Percentiles rank a stretch among this genome's conserved stretches.
These are phyloP conservation scores for Periphyllus acericola DNA, from an alignment of 2,888 invertebrate species.

Conservation along the genomic window DNA sequence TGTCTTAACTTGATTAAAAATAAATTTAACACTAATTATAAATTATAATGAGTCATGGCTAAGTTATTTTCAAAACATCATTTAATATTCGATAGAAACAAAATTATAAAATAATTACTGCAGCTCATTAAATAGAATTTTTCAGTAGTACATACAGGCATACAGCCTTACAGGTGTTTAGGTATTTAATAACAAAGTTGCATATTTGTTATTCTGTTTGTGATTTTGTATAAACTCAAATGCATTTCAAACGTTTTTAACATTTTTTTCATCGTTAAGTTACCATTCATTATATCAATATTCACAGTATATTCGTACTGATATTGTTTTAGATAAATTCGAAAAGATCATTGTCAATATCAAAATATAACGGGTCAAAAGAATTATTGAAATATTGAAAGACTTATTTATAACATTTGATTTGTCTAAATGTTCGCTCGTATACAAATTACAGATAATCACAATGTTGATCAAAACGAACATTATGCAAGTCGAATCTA, in stretches of 20 bases:
- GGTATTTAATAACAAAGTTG: no score
- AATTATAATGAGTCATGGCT: conserved; percentile 5
- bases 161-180: no score
- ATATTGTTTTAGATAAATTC: no score
- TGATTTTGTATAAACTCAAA: no score
- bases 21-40: conserved; percentile 36
- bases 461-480: conserved; percentile 7
- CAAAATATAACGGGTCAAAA: no score
- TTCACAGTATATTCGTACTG: no score
- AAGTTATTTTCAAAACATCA: not conserved
- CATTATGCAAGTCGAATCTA: conserved; percentile 23
- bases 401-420: not conserved
- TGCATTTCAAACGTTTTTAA: no score
- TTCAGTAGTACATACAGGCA: not conserved
- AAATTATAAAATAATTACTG: conserved; percentile 6
- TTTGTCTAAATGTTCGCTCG: not conserved
- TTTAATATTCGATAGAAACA: not conserved
- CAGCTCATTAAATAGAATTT: not conserved
- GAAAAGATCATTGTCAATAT: no score
- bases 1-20: conserved; percentile 30
- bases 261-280: no score
- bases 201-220: no score
- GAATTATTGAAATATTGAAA: no score
- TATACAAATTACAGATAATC: not conserved
- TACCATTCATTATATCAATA: no score